phyloP scores from a whole-genome alignment of 2,888 invertebrate genomes.

The Danaus chrysippus region DNA sequence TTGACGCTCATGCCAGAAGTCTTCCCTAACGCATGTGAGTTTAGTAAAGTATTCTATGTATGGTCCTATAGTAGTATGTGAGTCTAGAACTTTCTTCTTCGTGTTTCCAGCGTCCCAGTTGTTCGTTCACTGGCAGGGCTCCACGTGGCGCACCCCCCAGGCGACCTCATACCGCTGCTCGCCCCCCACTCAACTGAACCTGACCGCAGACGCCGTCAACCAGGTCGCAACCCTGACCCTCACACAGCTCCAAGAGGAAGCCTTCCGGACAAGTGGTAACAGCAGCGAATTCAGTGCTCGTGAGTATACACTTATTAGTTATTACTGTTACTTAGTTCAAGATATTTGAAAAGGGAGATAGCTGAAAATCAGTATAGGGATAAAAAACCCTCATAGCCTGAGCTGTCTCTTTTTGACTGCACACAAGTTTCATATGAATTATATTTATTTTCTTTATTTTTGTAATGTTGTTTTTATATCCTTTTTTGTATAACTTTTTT shows the following conservation, averaged over 20 bases:
- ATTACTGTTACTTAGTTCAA: too few species aligned
- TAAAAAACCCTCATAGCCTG: too few species aligned
- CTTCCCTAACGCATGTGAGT: constrained; percentile 65
- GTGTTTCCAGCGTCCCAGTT: constrained; percentile 26
- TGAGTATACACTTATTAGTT: constrained; percentile 47
- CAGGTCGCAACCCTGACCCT: constrained; percentile 75
- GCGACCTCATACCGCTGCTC: constrained; percentile 87
- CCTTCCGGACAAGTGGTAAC: constrained; percentile 80
- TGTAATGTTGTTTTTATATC: too few species aligned
- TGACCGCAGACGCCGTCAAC: constrained; percentile 56
- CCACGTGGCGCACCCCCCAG: constrained; percentile 79
- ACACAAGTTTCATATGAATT: too few species aligned
- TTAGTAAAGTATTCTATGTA: neutral
- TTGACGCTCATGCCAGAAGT: constrained; percentile 55
- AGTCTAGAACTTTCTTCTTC: neutral
- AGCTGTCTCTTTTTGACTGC: too few species aligned
- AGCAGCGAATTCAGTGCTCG: constrained; percentile 80
- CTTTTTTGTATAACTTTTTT: too few species aligned
- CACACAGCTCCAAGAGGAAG: constrained; percentile 84
- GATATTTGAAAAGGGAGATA: too few species aligned
- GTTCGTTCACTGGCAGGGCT: constrained; percentile 62
- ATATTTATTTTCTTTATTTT: too few species aligned
- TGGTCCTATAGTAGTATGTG: neutral
- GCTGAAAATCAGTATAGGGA: too few species aligned
- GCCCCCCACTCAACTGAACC: constrained; percentile 77